Evolutionary conservation across 2,888 invertebrate genomes (phyloP).

Genomic region (Oegoconia quadripuncta): DNA sequence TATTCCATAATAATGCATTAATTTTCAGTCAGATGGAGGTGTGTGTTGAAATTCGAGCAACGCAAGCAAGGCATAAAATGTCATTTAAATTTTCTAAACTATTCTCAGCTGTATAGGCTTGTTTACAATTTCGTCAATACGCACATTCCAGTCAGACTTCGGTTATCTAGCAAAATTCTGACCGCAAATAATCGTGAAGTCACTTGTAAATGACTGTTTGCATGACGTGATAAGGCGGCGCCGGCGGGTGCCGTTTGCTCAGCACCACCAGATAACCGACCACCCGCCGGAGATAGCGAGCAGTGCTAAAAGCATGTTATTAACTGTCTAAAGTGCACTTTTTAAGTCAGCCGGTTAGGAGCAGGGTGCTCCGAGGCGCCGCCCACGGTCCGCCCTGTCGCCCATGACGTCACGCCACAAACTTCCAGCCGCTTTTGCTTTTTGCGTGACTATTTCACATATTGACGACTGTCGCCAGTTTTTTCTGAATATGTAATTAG

Average conservation of each 20-base stretch:
- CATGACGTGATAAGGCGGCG: constrained; percentile 70
- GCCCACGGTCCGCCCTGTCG: constrained; percentile 72
- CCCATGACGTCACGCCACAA: constrained; percentile 70
- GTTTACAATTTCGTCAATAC: constrained; percentile 27
- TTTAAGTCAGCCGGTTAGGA: constrained; percentile 45
- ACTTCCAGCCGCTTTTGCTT: constrained; percentile 55
- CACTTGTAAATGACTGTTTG: constrained; percentile 69
- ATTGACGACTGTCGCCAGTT: constrained; percentile 75
- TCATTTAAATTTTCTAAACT: too few species aligned
- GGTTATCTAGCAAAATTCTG: constrained; percentile 64
- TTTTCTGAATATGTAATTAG: constrained; percentile 68
- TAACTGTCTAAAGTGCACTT: constrained; percentile 56
- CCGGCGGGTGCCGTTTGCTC: constrained; percentile 61
- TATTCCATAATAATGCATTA: too few species aligned
- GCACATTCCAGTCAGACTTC: constrained; percentile 9
- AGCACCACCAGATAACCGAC: constrained; percentile 50
- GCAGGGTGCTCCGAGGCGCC: constrained; percentile 52
- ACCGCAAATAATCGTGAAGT: constrained; percentile 67
- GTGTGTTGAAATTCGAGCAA: too few species aligned
- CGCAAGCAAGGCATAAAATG: too few species aligned
- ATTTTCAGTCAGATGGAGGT: too few species aligned
- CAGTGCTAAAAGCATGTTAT: constrained; percentile 71
- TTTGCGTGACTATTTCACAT: constrained; percentile 67
- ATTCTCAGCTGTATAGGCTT: constrained; percentile 21
- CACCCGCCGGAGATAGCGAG: constrained; percentile 46